A percentile compares a stretch with the other conserved stretches of the same genome.
These are phyloP conservation scores for Chaetorhynchus papuensis DNA, from an alignment of 2,113 vertebrate species.

Conservation along the genomic window DNA sequence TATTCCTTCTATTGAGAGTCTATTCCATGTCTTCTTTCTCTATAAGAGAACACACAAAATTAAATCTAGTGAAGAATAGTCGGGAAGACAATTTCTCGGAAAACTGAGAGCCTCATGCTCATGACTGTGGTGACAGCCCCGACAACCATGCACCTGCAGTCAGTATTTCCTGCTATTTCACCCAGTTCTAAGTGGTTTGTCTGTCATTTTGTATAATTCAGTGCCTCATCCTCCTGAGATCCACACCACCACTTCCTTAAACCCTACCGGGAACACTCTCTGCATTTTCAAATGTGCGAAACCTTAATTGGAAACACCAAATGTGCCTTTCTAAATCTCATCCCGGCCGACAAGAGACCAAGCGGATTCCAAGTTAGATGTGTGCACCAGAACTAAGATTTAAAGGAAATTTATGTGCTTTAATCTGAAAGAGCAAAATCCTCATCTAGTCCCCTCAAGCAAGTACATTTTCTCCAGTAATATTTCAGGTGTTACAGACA, in stretches of 20 bases:
- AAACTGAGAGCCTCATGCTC: neutral
- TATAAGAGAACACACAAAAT: neutral
- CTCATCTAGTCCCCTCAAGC: neutral
- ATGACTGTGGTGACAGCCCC: neutral
- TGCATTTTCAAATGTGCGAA: neutral
- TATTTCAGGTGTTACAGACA: neutral
- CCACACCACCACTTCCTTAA: neutral
- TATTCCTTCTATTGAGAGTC: neutral
- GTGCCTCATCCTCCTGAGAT: neutral
- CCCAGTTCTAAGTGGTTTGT: neutral
- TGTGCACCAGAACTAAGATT: neutral
- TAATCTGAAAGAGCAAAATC: neutral
- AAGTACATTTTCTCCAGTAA: neutral
- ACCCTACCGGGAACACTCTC: neutral
- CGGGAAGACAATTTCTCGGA: neutral
- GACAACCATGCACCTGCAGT: neutral
- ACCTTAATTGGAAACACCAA: neutral
- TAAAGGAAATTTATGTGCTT: neutral
- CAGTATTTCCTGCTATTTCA: neutral
- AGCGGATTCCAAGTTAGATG: neutral
- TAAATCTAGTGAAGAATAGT: neutral
- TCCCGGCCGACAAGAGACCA: neutral
- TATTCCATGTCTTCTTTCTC: neutral
- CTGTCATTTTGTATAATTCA: neutral
- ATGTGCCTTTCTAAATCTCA: neutral